Evolutionary conservation across 1,140 invertebrate species (phyloP), one percentile per base, ranked within the genome.

Genomic region (Cepaea nemoralis): DNA sequence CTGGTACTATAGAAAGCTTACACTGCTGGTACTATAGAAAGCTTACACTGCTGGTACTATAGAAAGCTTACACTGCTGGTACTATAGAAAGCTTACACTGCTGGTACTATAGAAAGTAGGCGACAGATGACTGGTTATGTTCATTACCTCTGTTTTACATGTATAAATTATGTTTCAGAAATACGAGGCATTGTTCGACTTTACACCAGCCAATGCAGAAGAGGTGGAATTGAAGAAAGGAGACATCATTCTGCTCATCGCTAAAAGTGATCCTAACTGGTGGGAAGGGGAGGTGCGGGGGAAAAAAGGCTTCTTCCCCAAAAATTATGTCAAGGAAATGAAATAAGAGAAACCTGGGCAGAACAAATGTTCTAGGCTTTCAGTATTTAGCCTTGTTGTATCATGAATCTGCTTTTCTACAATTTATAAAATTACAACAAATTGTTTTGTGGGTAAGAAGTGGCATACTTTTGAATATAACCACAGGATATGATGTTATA

Each of bases 161-260:
- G n/a, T n/a, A n/a, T n/a, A n/a, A 69, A 63, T 82, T 77, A 48
- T 69, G 48, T 71, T 71, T 39, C 71, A 83, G 76, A 73, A 77
- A 91, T 97, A 99, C 48, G 96, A 98, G 93, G 98, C 98, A 67
- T 92, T 99, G 88, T 99, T 99, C 91, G 98, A 99, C 92, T 99
- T 99, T 92, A 95, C 95, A 84, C 97, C 98, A 83, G 97, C 99
- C 92, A 98, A 99, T 93, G 94, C 95, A 27, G 98, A 97, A 75
- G 98, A 99, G 93, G 92, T 99, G 86, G 96, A 97, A 89, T 98
- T 99, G 89, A 94, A 95, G 92, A 94, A 97, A 92, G 98, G 97
- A 85, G 98, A 99, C 92, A 96, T 99, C 84, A 98, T 99, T 88
- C 98, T 96, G 77, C 96, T 99, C 69, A 96, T 96, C 84, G 97